phyloP scores from a whole-genome alignment of 2,888 invertebrate genomes.

The Pseudolycoriella hygida region DNA sequence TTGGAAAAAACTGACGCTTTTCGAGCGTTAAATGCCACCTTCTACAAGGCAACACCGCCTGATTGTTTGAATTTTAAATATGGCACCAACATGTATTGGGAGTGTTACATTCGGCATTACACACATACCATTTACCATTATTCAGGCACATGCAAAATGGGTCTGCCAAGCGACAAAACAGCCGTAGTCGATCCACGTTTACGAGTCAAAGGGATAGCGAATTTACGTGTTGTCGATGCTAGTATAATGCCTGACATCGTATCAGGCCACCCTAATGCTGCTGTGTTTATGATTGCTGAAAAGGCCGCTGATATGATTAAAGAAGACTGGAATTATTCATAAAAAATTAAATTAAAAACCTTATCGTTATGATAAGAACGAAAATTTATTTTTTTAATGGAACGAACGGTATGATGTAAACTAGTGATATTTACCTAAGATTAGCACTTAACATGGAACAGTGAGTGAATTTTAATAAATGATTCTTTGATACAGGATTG shows the following conservation, averaged over 20 bases:
- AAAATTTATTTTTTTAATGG: no score
- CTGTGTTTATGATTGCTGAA: conserved; percentile 38
- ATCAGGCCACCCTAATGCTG: conserved; percentile 36
- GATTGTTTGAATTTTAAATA: conserved; percentile 36
- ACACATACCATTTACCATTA: conserved; percentile 47
- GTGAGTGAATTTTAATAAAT: no score
- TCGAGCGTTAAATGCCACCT: conserved; percentile 30
- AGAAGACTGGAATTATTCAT: conserved; percentile 15
- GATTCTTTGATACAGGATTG: no score
- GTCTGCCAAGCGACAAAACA: conserved; percentile 34
- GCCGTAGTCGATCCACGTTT: conserved; percentile 46
- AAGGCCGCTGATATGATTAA: conserved; percentile 38
- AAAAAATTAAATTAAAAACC: no score
- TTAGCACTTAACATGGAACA: no score
- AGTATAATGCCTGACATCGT: conserved; percentile 37
- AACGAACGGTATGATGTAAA: no score
- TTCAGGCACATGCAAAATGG: conserved; percentile 46
- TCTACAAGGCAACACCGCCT: conserved; percentile 37
- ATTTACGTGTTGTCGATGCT: conserved; percentile 34
- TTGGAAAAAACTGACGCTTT: conserved; percentile 33
- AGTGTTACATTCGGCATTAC: conserved; percentile 42
- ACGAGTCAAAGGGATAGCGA: conserved; percentile 31
- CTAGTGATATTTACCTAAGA: no score
- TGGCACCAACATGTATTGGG: conserved; percentile 42
- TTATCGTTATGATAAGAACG: no score